phyloP scores from a whole-genome alignment of 2,888 invertebrate genomes.

The Eretmocerus hayati region DNA sequence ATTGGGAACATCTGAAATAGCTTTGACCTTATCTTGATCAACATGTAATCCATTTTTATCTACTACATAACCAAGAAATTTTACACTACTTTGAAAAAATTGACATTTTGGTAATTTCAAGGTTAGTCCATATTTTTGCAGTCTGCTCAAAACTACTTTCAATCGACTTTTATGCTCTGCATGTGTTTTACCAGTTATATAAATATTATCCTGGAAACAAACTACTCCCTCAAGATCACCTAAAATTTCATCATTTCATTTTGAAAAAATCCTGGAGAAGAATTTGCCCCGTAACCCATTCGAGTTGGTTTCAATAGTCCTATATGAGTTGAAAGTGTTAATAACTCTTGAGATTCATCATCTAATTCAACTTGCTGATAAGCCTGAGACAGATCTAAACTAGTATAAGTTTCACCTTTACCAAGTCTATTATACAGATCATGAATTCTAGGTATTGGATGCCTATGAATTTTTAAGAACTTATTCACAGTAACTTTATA shows the following conservation, averaged over 20 bases:
- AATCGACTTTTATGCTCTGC: constrained; percentile 21
- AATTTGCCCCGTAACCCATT: neutral
- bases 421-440: constrained; percentile 9
- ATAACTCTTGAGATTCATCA: constrained; percentile 11
- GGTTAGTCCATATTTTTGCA: constrained; percentile 22
- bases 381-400: constrained; percentile 9
- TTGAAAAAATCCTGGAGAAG: constrained; percentile 33
- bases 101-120: constrained; percentile 26
- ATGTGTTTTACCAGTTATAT: constrained; percentile 20
- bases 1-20: constrained; percentile 23
- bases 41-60: constrained; percentile 27
- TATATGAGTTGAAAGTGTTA: neutral
- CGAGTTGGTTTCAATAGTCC: neutral
- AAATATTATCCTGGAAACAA: constrained; percentile 28
- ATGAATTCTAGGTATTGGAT: constrained; percentile 8
- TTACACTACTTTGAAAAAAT: constrained; percentile 23
- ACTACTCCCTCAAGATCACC: constrained; percentile 18
- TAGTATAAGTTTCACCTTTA: constrained; percentile 9
- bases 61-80: constrained; percentile 27
- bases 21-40: constrained; percentile 21
- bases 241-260: constrained; percentile 28
- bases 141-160: constrained; percentile 20
- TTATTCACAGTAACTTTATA: constrained; percentile 2
- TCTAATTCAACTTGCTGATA: constrained; percentile 20
- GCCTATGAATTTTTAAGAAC: constrained; percentile 1